phyloP scores from a whole-genome alignment of 2,888 invertebrate species.

The Campaea margaritaria region DNA sequence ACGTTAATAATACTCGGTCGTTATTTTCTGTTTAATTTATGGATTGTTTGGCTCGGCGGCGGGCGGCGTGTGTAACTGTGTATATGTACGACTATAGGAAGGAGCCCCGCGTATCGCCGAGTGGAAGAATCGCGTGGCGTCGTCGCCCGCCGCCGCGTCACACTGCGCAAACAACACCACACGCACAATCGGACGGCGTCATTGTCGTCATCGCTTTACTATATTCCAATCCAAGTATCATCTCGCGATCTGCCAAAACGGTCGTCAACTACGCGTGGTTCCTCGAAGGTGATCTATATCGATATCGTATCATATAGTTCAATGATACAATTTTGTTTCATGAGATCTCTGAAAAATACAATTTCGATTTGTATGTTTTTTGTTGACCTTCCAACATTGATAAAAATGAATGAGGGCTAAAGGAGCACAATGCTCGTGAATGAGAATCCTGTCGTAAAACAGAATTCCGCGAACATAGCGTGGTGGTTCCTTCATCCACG shows the following conservation, averaged over 20 bases:
- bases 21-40: constrained; percentile 23
- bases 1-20: constrained; percentile 15
- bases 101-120: constrained; percentile 9
- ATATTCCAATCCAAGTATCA: constrained; percentile 30
- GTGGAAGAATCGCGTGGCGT: constrained; percentile 21
- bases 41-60: constrained; percentile 19
- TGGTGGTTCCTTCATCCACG: constrained; percentile 30
- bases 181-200: constrained; percentile 37
- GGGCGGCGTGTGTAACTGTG: constrained; percentile 1
- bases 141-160: constrained; percentile 34
- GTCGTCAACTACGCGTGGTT: background rate
- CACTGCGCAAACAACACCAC: constrained; percentile 41
- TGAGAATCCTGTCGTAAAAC: constrained; percentile 14
- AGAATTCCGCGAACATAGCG: constrained; percentile 23
- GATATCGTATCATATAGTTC: background rate
- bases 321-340: background rate
- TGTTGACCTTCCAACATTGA: constrained; percentile 5
- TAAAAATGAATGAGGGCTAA: constrained; percentile 14
- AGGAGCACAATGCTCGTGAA: constrained; percentile 8
- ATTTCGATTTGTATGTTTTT: constrained; percentile 6
- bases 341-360: background rate
- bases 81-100: constrained; percentile 1
- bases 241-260: background rate
- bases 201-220: constrained; percentile 40
- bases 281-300: background rate